phyloP scores from a whole-genome alignment of 2,797 vertebrate species.

The Platyrinchus mystaceus region DNA sequence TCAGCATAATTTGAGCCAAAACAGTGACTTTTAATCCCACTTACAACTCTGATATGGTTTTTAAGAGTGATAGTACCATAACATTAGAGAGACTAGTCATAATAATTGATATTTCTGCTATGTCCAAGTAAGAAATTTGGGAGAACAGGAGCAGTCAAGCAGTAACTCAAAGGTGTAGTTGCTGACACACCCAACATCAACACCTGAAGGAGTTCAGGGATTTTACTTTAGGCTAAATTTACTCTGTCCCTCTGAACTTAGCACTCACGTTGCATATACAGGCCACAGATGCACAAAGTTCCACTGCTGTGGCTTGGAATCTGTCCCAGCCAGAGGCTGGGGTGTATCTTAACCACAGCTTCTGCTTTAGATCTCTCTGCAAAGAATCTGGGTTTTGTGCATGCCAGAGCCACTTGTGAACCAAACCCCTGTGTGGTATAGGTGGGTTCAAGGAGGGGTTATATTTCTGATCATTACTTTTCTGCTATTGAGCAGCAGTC shows the following conservation, averaged over 20 bases:
- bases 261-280: background rate
- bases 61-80: background rate
- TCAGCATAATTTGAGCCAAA: background rate
- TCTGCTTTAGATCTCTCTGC: background rate
- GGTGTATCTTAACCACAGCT: background rate
- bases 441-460: background rate
- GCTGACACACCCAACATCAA: background rate
- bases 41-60: background rate
- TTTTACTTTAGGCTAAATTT: background rate
- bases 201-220: rapidly evolving
- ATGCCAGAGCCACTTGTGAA: background rate
- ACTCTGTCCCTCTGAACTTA: background rate
- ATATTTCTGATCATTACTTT: background rate
- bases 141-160: background rate
- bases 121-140: background rate
- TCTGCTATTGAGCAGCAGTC: background rate
- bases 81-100: background rate
- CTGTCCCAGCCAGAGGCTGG: background rate
- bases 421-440: background rate
- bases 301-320: background rate
- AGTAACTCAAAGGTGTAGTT: background rate
- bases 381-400: background rate
- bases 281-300: background rate
- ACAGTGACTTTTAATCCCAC: background rate
- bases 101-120: background rate